These are phyloP conservation scores for Neosalanx taihuensis DNA, from an alignment of 2,797 vertebrate genomes.

Conservation along the genomic window DNA sequence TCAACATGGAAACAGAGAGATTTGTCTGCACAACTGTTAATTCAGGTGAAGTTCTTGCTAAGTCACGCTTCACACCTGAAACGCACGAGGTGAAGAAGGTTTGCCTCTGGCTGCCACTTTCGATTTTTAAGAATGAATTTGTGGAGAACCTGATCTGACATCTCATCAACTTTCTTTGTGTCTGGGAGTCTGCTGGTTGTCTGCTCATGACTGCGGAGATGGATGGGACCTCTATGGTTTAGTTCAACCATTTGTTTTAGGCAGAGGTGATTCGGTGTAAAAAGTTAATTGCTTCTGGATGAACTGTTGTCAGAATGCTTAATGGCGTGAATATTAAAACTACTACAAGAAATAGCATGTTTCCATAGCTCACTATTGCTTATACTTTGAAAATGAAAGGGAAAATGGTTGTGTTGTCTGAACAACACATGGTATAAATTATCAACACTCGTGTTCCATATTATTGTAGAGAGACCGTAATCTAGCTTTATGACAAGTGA, in stretches of 20 bases:
- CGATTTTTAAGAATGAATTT: conserved; percentile 21
- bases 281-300: not conserved
- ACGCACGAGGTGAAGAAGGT: not conserved
- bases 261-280: not conserved
- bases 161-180: conserved; percentile 1
- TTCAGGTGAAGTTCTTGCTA: conserved; percentile 1
- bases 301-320: not conserved
- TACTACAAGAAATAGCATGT: too few species aligned
- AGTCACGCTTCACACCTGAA: not conserved
- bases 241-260: not conserved
- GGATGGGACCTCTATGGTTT: not conserved
- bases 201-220: conserved; percentile 1
- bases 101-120: conserved; percentile 4
- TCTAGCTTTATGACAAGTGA: too few species aligned
- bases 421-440: too few species aligned
- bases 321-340: not conserved
- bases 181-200: not conserved
- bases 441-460: too few species aligned
- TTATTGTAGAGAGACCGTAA: too few species aligned
- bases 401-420: too few species aligned
- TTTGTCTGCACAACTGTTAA: conserved; percentile 1
- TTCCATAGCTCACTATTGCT: too few species aligned
- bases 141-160: conserved; percentile 20
- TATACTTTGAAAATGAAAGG: too few species aligned
- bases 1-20: conserved; percentile 11